Percentiles rank a stretch among this genome's conserved stretches.
phyloP scores from a whole-genome alignment of 2,888 invertebrate species.

The Eupithecia abbreviata region DNA sequence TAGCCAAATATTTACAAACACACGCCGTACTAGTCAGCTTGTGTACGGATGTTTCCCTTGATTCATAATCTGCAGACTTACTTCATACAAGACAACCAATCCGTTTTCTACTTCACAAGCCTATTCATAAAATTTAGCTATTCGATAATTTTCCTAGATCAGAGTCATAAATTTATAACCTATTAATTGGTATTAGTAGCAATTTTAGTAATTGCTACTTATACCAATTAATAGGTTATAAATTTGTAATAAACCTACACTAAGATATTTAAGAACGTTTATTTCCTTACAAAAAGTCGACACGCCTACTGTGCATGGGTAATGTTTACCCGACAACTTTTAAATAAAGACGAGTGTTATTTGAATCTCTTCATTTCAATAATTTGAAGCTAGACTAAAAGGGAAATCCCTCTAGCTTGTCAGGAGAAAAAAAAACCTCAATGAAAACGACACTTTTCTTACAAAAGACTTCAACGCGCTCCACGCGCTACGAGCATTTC shows the following conservation, averaged over 20 bases:
- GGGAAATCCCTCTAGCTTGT: neutral
- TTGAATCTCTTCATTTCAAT: neutral
- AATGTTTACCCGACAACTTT: neutral
- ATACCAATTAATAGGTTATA: too few relatives aligned
- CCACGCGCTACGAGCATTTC: neutral
- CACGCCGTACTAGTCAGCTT: constrained; percentile 49
- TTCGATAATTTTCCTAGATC: neutral
- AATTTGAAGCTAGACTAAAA: neutral
- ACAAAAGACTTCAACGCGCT: constrained; percentile 9
- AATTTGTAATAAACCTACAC: too few relatives aligned
- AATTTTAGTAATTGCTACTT: too few relatives aligned
- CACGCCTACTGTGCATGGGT: neutral
- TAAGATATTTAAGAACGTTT: neutral
- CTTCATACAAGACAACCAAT: neutral
- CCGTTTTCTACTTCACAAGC: neutral
- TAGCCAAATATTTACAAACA: constrained; percentile 73
- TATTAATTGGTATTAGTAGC: too few relatives aligned
- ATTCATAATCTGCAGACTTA: constrained; percentile 23
- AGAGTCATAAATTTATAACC: neutral
- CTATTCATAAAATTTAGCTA: neutral
- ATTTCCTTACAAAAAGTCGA: neutral
- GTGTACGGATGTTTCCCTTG: constrained; percentile 59
- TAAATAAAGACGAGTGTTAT: neutral
- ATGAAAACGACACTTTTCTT: neutral
- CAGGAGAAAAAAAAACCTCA: neutral